These are phyloP conservation scores for Loxodonta africana DNA, from an alignment of 2,113 vertebrate species.

Conservation along the genomic window DNA sequence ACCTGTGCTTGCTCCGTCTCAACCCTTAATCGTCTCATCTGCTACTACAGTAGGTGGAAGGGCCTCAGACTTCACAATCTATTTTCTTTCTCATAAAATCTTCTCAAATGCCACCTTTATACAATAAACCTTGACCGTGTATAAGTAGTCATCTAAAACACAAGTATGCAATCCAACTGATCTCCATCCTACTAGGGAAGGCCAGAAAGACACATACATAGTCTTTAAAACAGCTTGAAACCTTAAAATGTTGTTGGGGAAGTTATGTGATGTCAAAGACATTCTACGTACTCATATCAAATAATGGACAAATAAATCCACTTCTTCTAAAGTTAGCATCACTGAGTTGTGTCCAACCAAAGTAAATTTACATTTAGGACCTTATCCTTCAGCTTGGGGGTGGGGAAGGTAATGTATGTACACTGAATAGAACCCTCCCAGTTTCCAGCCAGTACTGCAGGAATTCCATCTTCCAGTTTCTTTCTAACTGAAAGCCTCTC, in stretches of 20 bases:
- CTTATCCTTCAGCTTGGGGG: background rate
- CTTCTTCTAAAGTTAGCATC: conserved; percentile 31
- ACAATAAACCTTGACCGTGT: background rate
- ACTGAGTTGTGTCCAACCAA: background rate
- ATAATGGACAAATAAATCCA: background rate
- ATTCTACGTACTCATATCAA: background rate
- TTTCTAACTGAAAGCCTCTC: conserved; percentile 82
- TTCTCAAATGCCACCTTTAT: background rate
- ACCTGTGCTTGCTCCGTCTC: background rate
- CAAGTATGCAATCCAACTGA: background rate
- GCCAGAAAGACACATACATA: background rate
- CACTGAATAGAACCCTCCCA: background rate
- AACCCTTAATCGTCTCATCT: background rate
- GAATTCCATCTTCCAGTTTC: conserved; percentile 74
- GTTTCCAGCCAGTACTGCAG: conserved; percentile 22
- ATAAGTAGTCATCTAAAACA: background rate
- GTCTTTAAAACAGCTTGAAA: conserved; percentile 15
- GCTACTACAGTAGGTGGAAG: background rate
- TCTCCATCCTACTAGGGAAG: background rate
- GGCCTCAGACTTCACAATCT: background rate
- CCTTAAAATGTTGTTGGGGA: background rate
- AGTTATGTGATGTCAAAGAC: background rate
- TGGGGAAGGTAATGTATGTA: background rate
- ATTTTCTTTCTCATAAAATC: conserved; percentile 22
- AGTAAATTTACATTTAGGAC: background rate